Evolutionary conservation across 2,888 invertebrate genomes (phyloP).

Genomic region (Diarsia brunnea): DNA sequence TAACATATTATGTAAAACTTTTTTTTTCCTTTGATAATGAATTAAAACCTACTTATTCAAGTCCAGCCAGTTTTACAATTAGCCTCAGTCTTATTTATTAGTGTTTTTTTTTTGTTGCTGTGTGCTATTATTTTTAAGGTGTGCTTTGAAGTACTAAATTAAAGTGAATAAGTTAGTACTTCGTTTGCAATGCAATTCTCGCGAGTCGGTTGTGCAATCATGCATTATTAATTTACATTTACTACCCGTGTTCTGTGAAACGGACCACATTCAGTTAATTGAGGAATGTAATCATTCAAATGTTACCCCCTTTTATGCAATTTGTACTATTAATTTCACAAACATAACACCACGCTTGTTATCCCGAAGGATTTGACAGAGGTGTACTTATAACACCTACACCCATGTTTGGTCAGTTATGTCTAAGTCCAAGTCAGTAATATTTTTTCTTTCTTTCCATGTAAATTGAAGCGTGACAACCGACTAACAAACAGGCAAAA

Average conservation of each 20-base stretch:
- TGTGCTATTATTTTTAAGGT: neutral
- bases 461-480: neutral
- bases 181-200: constrained; percentile 9
- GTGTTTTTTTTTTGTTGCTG: neutral
- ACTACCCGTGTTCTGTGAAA: neutral
- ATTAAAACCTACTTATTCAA: neutral
- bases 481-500: no score
- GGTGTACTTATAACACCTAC: neutral
- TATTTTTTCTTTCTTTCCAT: no score
- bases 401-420: neutral
- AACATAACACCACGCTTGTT: neutral
- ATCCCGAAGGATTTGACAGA: neutral
- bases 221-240: constrained; percentile 14
- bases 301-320: neutral
- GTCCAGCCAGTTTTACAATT: neutral
- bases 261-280: constrained; percentile 1
- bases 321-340: neutral
- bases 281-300: neutral
- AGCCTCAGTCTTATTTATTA: neutral
- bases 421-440: no score
- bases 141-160: neutral
- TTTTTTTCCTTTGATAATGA: neutral
- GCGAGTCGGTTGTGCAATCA: constrained; percentile 7
- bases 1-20: constrained; percentile 22
- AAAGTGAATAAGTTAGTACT: neutral